phyloP scores from a whole-genome alignment of 2,797 vertebrate species.

The Poecilia gillii region DNA sequence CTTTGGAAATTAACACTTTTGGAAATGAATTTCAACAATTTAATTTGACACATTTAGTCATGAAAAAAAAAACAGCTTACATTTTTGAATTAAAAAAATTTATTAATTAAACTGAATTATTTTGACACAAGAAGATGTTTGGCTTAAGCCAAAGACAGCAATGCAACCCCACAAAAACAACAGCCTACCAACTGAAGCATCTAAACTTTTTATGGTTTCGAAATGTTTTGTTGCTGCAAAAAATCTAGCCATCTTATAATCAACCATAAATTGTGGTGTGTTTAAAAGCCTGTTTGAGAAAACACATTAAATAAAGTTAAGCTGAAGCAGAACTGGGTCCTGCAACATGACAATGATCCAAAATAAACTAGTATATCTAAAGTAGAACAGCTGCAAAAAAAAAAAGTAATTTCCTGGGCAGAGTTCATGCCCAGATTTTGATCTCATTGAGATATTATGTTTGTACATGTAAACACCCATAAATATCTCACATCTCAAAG shows the following conservation, averaged over 20 bases:
- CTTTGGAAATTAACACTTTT: too few species aligned
- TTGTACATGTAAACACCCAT: neutral
- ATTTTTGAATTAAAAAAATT: neutral
- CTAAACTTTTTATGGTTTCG: neutral
- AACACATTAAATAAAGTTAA: neutral
- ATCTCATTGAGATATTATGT: neutral
- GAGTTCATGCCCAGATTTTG: neutral
- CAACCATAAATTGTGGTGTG: neutral
- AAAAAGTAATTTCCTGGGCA: neutral
- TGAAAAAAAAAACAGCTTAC: neutral
- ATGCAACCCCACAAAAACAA: neutral
- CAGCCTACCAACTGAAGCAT: neutral
- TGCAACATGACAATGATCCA: neutral
- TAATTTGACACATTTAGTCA: neutral
- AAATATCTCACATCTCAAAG: neutral
- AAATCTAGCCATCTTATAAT: neutral
- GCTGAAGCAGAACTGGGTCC: neutral
- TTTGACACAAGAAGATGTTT: neutral
- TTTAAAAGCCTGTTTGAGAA: neutral
- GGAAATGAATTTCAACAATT: neutral
- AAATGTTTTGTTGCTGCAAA: neutral
- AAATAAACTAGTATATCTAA: neutral
- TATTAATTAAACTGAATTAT: neutral
- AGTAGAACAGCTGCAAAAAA: neutral
- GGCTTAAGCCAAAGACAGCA: neutral